Conservation (phyloP, 1,140 invertebrate genomes). For the Tetragonula clypearis region DNA sequence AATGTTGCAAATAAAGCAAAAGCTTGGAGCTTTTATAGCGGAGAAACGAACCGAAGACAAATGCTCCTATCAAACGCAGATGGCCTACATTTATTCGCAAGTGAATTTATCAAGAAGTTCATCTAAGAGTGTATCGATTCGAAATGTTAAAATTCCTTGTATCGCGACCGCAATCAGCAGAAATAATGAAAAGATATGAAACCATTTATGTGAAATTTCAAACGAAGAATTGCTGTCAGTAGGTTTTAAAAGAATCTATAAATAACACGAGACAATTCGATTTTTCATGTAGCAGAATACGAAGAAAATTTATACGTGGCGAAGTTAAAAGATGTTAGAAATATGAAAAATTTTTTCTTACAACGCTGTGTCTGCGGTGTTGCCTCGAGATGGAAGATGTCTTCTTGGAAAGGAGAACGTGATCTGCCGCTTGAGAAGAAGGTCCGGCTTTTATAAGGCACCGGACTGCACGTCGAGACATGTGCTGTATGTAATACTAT, state of each 20-base stretch:
- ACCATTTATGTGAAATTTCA: neutral
- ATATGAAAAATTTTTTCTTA: neutral
- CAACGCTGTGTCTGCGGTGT: neutral
- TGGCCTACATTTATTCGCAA: constrained; percentile 53
- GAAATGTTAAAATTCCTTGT: constrained; percentile 42
- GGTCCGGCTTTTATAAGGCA: constrained; percentile 60
- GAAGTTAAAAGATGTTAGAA: neutral
- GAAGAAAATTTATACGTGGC: neutral
- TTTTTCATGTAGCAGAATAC: neutral
- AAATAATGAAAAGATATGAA: neutral
- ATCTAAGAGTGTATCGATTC: constrained; percentile 47
- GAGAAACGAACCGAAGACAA: constrained; percentile 61
- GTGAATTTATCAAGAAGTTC: constrained; percentile 28
- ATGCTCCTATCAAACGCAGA: constrained; percentile 72
- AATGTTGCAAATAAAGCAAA: constrained; percentile 60
- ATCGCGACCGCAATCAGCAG: neutral
- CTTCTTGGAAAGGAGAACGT: constrained; percentile 45
- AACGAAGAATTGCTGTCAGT: neutral
- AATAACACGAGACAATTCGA: too few relatives aligned
- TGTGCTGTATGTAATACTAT: constrained; percentile 16
- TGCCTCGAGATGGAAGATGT: constrained; percentile 53
- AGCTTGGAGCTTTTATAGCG: constrained; percentile 75
- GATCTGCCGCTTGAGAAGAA: constrained; percentile 54
- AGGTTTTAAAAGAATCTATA: neutral
- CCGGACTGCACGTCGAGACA: neutral